phyloP scores from a whole-genome alignment of 2,888 invertebrate genomes.

The Parnassius glacialis region DNA sequence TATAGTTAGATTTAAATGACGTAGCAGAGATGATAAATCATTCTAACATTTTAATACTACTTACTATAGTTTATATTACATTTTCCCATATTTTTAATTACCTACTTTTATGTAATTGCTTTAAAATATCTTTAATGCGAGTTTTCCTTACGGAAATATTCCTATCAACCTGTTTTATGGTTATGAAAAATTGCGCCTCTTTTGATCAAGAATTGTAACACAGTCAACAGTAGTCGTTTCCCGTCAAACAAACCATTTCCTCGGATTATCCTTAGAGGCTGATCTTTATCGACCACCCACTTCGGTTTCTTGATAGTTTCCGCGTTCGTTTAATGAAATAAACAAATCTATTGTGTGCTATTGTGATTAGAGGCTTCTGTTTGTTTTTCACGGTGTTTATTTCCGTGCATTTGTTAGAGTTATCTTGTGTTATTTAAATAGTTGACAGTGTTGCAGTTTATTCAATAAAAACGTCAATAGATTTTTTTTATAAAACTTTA shows the following conservation, averaged over 20 bases:
- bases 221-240: background rate
- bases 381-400: conserved; percentile 59
- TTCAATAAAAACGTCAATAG: background rate
- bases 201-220: background rate
- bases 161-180: no score
- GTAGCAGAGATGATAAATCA: no score
- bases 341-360: conserved; percentile 73
- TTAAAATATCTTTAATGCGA: no score
- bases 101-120: no score
- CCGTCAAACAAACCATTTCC: background rate
- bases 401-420: conserved; percentile 48
- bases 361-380: conserved; percentile 72
- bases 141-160: no score
- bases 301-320: conserved; percentile 57
- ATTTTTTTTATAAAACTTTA: no score
- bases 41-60: no score
- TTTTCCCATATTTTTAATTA: no score
- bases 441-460: background rate
- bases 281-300: conserved; percentile 64
- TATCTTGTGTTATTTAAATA: background rate
- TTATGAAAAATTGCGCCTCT: background rate
- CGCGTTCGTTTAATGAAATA: conserved; percentile 64
- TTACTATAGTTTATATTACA: no score
- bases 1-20: no score
- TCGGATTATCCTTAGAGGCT: conserved; percentile 11